Evolutionary conservation across 2,797 vertebrate species (phyloP).

Genomic region (Alfaro cultratus): DNA sequence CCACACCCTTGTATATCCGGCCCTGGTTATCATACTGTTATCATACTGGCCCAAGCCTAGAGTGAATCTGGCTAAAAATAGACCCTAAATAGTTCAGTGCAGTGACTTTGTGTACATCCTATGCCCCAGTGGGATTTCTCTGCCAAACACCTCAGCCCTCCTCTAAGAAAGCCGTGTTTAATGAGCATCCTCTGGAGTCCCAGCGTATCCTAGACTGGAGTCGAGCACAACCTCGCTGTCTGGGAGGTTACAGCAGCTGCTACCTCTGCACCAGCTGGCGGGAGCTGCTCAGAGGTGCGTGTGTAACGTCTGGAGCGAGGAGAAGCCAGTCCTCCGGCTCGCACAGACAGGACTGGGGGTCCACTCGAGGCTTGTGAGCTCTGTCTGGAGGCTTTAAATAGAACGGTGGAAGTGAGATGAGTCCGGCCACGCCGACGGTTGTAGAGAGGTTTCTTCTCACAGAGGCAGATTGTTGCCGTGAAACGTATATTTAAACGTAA

Average conservation of each 20-base stretch:
- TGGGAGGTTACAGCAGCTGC: slow-evolving; percentile 46
- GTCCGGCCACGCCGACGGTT: slow-evolving; percentile 51
- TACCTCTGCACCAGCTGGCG: slow-evolving; percentile 68
- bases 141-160: slow-evolving; percentile 35
- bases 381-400: slow-evolving; percentile 74
- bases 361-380: slow-evolving; percentile 42
- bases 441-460: slow-evolving; percentile 50
- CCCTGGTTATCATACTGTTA: background rate
- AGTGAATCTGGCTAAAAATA: background rate
- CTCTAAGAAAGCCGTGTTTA: slow-evolving; percentile 42
- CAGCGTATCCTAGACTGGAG: slow-evolving; percentile 15
- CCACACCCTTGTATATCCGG: too few relatives aligned
- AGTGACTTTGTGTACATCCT: background rate
- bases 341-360: slow-evolving; percentile 64
- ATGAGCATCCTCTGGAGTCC: slow-evolving; percentile 42
- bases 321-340: slow-evolving; percentile 52
- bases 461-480: slow-evolving; percentile 31
- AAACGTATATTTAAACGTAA: slow-evolving; percentile 40
- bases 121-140: slow-evolving; percentile 17
- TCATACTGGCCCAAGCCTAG: background rate
- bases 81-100: slow-evolving; percentile 1
- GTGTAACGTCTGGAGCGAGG: slow-evolving; percentile 41
- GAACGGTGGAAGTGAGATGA: slow-evolving; percentile 65
- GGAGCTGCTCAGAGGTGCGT: slow-evolving; percentile 38
- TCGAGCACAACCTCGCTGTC: slow-evolving; percentile 38